Percentiles rank a stretch among this genome's conserved stretches.
Evolutionary conservation across 2,113 vertebrate species (phyloP).

Genomic region (Clarias macrocephalus): DNA sequence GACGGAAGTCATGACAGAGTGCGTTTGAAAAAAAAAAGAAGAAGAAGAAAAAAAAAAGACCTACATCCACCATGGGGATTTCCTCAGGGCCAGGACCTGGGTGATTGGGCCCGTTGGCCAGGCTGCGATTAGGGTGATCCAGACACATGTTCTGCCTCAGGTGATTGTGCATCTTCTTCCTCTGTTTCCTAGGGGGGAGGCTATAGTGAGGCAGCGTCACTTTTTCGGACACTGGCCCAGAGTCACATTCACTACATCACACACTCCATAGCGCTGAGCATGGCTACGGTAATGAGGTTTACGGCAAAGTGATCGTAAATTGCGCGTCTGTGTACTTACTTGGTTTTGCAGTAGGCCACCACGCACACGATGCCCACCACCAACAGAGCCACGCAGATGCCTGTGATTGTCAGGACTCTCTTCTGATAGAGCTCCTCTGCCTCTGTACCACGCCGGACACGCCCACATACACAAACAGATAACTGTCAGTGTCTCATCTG

Average conservation of each 20-base stretch:
- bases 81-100: conserved; percentile 93
- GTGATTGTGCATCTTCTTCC: conserved; percentile 97
- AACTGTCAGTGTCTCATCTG: neutral
- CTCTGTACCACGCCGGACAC: conserved; percentile 78
- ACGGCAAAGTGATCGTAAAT: neutral
- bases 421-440: conserved; percentile 99
- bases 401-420: conserved; percentile 97
- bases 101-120: conserved; percentile 94
- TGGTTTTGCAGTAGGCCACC: conserved; percentile 99
- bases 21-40: too few species aligned
- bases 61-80: conserved; percentile 93
- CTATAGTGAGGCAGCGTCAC: conserved; percentile 47
- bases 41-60: conserved; percentile 43
- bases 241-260: conserved; percentile 32
- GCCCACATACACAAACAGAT: conserved; percentile 53
- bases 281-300: too few species aligned
- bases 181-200: conserved; percentile 85
- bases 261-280: conserved; percentile 53
- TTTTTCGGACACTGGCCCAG: conserved; percentile 28
- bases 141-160: conserved; percentile 94
- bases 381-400: conserved; percentile 95
- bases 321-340: conserved; percentile 78
- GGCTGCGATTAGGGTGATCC: conserved; percentile 90
- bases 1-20: too few species aligned
- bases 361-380: conserved; percentile 98